phyloP scores from a whole-genome alignment of 92 coral and sea anemone genomes.

The Phenganax marumi region DNA sequence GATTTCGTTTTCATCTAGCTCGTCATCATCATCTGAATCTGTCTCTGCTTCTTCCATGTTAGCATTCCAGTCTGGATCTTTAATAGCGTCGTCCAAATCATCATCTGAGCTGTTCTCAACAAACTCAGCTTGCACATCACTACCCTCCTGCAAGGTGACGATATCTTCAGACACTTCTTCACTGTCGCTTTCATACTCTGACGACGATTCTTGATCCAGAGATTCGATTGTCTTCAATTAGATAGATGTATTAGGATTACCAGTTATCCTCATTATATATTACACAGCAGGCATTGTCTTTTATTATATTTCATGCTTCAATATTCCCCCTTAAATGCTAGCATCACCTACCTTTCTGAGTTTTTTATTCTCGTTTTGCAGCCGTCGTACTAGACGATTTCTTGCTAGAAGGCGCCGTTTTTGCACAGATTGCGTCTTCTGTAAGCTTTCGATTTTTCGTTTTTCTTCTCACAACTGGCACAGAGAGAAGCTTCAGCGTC shows the following conservation, averaged over 20 bases:
- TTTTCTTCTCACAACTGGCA: neutral
- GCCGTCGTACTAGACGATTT: neutral
- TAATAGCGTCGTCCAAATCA: neutral
- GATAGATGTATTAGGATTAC: neutral
- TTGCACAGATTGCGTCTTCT: neutral
- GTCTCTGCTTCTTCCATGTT: slow-evolving; percentile 5
- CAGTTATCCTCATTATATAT: neutral
- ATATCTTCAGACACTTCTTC: slow-evolving; percentile 7
- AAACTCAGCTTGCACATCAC: slow-evolving; percentile 1
- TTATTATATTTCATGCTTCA: neutral
- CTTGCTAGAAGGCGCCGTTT: neutral
- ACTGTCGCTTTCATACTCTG: neutral
- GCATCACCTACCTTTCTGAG: neutral
- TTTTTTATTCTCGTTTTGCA: neutral
- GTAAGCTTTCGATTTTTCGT: neutral
- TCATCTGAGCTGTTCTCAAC: slow-evolving; percentile 12
- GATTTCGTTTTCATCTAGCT: slow-evolving; percentile 14
- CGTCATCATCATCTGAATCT: slow-evolving; percentile 2
- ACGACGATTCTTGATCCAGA: slow-evolving; percentile 2
- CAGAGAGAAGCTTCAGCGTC: neutral
- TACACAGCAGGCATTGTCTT: neutral
- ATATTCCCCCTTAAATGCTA: neutral
- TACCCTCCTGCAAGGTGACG: slow-evolving; percentile 5
- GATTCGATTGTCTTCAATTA: neutral
- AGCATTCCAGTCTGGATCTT: slow-evolving; percentile 28